Evolutionary conservation across 2,888 invertebrate genomes (phyloP).

Genomic region (Pardosa pseudoannulata): DNA sequence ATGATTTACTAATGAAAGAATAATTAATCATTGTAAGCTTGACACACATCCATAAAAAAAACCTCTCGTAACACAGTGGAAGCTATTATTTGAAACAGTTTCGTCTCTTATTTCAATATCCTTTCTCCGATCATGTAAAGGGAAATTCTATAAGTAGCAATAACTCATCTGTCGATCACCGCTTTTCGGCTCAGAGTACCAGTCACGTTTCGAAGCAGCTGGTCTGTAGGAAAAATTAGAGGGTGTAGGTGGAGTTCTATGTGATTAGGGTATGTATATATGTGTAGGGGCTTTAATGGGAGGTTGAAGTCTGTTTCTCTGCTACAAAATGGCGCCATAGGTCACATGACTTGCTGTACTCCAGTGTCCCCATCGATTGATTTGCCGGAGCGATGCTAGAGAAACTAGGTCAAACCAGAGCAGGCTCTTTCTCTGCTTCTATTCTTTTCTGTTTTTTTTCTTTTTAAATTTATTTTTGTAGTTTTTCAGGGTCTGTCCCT

Average conservation of each 20-base stretch:
- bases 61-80: too few relatives aligned
- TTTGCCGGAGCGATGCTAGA: constrained; percentile 47
- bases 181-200: neutral
- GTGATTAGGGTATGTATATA: constrained; percentile 44
- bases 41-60: too few relatives aligned
- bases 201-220: neutral
- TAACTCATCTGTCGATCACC: neutral
- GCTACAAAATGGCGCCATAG: constrained; percentile 65
- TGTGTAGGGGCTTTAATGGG: constrained; percentile 27
- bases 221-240: neutral
- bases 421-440: constrained; percentile 28
- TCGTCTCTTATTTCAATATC: neutral
- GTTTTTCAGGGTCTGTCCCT: constrained; percentile 1
- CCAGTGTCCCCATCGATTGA: constrained; percentile 70
- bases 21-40: too few relatives aligned
- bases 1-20: too few relatives aligned
- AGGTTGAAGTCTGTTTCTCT: constrained; percentile 45
- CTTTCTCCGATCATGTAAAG: neutral
- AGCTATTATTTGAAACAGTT: neutral
- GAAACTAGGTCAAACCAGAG: constrained; percentile 68
- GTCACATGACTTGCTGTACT: constrained; percentile 65
- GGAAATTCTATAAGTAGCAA: neutral
- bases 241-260: constrained; percentile 3
- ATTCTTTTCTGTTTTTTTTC: too few relatives aligned
- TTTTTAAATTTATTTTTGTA: too few relatives aligned